phyloP scores from a whole-genome alignment of 2,888 invertebrate species.

The Chrysolina americana region DNA sequence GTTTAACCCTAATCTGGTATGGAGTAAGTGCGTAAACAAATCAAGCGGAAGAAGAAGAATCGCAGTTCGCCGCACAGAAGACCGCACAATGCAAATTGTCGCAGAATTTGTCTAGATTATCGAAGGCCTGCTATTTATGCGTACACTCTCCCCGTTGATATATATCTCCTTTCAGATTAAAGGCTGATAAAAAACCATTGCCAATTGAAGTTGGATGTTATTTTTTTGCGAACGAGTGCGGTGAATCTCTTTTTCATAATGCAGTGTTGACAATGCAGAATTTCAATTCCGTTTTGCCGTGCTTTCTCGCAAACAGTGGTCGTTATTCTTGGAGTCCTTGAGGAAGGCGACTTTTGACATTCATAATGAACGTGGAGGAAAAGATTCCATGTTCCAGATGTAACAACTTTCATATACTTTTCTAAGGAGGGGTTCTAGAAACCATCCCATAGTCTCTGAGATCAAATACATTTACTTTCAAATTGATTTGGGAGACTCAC shows the following conservation, averaged over 20 bases:
- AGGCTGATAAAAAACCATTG: conserved; percentile 39
- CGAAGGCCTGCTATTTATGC: conserved; percentile 56
- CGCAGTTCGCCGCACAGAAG: conserved; percentile 58
- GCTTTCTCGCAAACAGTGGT: too few species aligned
- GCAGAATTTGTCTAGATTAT: conserved; percentile 70
- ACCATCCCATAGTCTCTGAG: too few species aligned
- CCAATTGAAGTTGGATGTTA: conserved; percentile 5
- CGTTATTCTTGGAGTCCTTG: too few species aligned
- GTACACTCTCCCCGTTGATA: conserved; percentile 50
- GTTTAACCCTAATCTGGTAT: conserved; percentile 67
- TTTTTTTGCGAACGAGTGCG: neutral
- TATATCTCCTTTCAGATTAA: conserved; percentile 51
- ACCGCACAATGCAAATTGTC: conserved; percentile 70
- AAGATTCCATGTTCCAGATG: too few species aligned
- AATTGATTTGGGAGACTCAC: too few species aligned
- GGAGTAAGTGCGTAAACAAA: conserved; percentile 67
- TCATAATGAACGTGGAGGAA: too few species aligned
- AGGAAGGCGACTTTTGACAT: too few species aligned
- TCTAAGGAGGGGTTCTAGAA: too few species aligned
- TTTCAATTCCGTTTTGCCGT: too few species aligned
- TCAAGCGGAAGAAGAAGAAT: conserved; percentile 57
- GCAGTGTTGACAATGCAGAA: neutral
- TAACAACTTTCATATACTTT: too few species aligned
- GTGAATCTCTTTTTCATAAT: neutral
- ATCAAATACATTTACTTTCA: too few species aligned